Base-by-base conservation (phyloP, 2,113 vertebrate genomes). In the Circaetus cinerascens region DNA sequence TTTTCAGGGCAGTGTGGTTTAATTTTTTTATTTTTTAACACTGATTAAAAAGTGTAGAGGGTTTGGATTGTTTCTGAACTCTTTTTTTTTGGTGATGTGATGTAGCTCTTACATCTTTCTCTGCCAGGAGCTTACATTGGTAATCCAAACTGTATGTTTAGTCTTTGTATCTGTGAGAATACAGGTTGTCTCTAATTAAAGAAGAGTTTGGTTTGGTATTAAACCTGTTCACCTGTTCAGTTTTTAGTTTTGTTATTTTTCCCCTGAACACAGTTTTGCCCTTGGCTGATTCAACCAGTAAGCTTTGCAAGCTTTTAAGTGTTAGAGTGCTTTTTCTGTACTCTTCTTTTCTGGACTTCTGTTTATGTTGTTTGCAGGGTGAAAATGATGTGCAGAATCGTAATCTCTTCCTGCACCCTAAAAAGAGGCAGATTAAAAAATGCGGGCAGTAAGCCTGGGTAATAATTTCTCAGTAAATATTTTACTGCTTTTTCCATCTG, bases 401-500 rank as follows among this genome's bases (percentile, higher is more conserved):
- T 80, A 71, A 62, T 73, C 45, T 86, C 4, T 46, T 81, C 22
- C 45, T 92, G 38, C 21, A 74, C 25, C 43, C 79, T 66, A 51
- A 84, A 86, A 75, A 5, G 25, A 91, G 15, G 17, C 45, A 71
- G 64, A 92, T 91, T 78, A 34, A 72, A 88, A 92, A 89, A 84
- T 53, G 16, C 43, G 51, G 38, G 51, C 46, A 0, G 23, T 88
- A 84, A 81, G n/a, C 56, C 38, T 77, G n/a, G 7, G 11, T 88
- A 56, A 34, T 90, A 92, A 90, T 86, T 92, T 95, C 48, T 89
- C 48, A 75, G 73, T 92, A 95, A 94, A 87, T 92, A 93, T 89
- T 96, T 92, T 89, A 89, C 45, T 72, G 34, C 15, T 87, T 94
- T 95, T 93, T 81, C 68, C 83, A 89, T 97, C 82, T 95, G 60